Percentiles rank a stretch among this genome's conserved stretches.
Conservation (phyloP, 1,140 invertebrate genomes). For the Ostrea denselamellosa region DNA sequence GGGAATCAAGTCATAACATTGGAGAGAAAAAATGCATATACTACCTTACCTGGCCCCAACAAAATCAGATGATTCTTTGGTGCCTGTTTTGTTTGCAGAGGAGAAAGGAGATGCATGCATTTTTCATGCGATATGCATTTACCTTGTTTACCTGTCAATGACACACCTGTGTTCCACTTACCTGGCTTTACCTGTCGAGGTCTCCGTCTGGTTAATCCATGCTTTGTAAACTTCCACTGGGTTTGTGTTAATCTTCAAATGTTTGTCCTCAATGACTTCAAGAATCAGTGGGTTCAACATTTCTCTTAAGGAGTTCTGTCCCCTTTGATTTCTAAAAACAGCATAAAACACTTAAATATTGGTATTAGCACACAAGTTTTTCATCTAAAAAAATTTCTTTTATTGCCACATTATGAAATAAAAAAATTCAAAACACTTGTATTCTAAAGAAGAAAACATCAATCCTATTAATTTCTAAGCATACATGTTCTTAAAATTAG, state of each 20-base stretch:
- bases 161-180: slow-evolving; percentile 62
- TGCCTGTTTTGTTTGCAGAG: no score
- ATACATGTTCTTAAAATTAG: no score
- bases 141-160: background rate
- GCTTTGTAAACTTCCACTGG: slow-evolving; percentile 90
- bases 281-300: slow-evolving; percentile 87
- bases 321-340: slow-evolving; percentile 82
- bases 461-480: no score
- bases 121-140: no score
- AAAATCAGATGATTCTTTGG: no score
- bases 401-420: no score
- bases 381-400: background rate
- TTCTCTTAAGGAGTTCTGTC: slow-evolving; percentile 84
- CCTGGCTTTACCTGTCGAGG: slow-evolving; percentile 86
- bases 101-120: no score
- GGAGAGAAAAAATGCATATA: no score
- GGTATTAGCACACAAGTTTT: background rate
- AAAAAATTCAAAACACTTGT: no score
- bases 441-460: no score
- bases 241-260: slow-evolving; percentile 87
- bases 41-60: no score
- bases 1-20: no score
- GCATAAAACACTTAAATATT: background rate
- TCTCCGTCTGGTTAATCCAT: slow-evolving; percentile 89
- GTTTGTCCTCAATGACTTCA: slow-evolving; percentile 84